Conservation (phyloP, 64 coral and sea anemone species). For the Stichodactyla mertensii region DNA sequence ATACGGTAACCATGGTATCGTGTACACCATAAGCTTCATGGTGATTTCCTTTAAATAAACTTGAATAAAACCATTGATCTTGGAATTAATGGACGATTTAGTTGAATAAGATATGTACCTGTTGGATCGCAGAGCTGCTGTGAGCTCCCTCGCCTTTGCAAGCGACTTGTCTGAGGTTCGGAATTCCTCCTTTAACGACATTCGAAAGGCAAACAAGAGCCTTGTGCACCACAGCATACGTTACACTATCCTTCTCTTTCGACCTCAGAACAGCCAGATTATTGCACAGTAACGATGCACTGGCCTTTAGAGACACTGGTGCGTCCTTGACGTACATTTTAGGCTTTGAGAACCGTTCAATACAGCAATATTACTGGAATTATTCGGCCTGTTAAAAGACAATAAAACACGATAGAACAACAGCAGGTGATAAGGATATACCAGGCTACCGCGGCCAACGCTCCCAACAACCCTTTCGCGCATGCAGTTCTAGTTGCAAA, state of each 20-base stretch:
- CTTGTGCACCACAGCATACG: slow-evolving; percentile 82
- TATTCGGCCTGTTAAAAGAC: neutral
- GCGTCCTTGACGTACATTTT: slow-evolving; percentile 61
- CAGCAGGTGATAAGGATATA: neutral
- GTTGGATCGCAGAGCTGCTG: slow-evolving; percentile 75
- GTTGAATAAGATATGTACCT: slow-evolving; percentile 18
- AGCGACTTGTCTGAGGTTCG: slow-evolving; percentile 63
- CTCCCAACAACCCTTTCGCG: neutral
- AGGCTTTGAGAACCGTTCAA: neutral
- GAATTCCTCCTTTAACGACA: slow-evolving; percentile 68
- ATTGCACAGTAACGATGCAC: slow-evolving; percentile 75
- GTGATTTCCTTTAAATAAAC: neutral
- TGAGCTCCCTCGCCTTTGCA: slow-evolving; percentile 94
- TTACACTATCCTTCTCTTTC: slow-evolving; percentile 59
- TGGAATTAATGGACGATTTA: neutral
- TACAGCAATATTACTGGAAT: neutral
- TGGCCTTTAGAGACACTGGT: slow-evolving; percentile 68
- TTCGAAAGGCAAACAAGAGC: slow-evolving; percentile 93
- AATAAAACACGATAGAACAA: neutral
- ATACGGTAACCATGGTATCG: neutral
- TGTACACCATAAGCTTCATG: neutral
- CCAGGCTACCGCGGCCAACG: slow-evolving; percentile 8
- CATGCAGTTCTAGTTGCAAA: neutral
- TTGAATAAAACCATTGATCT: too few relatives aligned
- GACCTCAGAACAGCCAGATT: slow-evolving; percentile 68